These are phyloP conservation scores for Anolis sagrei DNA, from an alignment of 2,113 vertebrate genomes.

Conservation along the genomic window DNA sequence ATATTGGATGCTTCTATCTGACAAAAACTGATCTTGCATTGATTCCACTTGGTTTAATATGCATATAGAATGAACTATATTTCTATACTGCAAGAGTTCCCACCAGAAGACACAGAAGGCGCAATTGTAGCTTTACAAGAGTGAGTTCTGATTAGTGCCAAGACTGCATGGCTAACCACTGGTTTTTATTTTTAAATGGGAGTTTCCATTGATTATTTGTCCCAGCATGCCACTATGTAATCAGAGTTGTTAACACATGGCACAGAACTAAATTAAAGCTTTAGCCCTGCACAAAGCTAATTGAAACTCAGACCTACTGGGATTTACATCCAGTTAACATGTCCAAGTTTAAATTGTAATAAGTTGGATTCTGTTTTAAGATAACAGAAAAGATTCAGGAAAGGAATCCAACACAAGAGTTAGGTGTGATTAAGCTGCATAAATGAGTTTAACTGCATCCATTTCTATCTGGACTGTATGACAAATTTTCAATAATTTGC, in stretches of 20 bases:
- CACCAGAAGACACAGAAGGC: neutral
- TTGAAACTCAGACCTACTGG: neutral
- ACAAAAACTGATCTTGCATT: neutral
- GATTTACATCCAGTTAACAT: neutral
- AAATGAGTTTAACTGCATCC: neutral
- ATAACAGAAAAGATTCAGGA: neutral
- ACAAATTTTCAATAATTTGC: neutral
- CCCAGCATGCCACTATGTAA: neutral
- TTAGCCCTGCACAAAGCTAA: neutral
- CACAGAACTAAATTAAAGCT: neutral
- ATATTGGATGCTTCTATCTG: neutral
- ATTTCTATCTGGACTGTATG: neutral
- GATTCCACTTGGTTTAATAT: neutral
- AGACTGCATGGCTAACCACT: neutral
- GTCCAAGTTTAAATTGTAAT: neutral
- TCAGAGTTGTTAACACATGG: neutral
- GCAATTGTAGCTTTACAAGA: neutral
- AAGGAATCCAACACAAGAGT: neutral
- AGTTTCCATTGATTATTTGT: neutral
- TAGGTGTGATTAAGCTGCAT: neutral
- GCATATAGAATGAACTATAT: neutral
- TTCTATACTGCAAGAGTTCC: neutral
- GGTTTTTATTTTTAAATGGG: neutral
- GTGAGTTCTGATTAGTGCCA: neutral
- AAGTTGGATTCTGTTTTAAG: constrained; percentile 1